Evolutionary conservation across 2,113 vertebrate species (phyloP), one percentile per base, ranked within the genome.

Genomic region (Alosa alosa): DNA sequence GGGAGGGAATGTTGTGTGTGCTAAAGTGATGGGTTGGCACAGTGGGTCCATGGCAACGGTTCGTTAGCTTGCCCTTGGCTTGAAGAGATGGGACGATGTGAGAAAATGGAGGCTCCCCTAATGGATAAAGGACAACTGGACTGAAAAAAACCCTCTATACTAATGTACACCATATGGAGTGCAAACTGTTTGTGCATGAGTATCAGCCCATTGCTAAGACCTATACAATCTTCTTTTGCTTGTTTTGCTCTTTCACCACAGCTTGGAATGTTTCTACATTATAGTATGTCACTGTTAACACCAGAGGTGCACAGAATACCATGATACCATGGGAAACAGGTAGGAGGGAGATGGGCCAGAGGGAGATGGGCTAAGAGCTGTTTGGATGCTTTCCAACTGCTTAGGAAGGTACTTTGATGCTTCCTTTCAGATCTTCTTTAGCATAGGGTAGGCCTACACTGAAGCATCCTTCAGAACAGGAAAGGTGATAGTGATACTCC

Each of bases 51-150:
- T 36, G 25, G 25, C 15, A 36, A 36, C 64, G 64, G 64, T 36
- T 72, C 64, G 4, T 72, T 72, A 72, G 25, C 64, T 72, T 72
- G 64, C 64, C 64, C 64, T 72, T 72, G 64, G 64, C 64, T 11
- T 72, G 25, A 36, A 72, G 64, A 25, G 31, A 31, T 3, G 25
- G 64, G 2, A 72, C 60, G n/a, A 68, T 68, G 10, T 72, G 25
- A 31, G 64, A 72, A 72, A 72, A 36, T 72, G 25, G 31, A 15
- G 64, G 9, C 64, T 8, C 31, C n/a, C 3, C 25, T 72, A 31
- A 72, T 31, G 4, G 31, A 72, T 72, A 72, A 72, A 72, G 64
- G 25, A 25, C 64, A 0, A 22, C 3, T 60, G 6, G 3, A 60
- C 15, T 68, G 60, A 25, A 68, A 20, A 60, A 18, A 4, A 55